Evolutionary conservation across 2,888 invertebrate species (phyloP), one percentile per base, ranked within the genome.

Genomic region (Acanthosoma haemorrhoidale): DNA sequence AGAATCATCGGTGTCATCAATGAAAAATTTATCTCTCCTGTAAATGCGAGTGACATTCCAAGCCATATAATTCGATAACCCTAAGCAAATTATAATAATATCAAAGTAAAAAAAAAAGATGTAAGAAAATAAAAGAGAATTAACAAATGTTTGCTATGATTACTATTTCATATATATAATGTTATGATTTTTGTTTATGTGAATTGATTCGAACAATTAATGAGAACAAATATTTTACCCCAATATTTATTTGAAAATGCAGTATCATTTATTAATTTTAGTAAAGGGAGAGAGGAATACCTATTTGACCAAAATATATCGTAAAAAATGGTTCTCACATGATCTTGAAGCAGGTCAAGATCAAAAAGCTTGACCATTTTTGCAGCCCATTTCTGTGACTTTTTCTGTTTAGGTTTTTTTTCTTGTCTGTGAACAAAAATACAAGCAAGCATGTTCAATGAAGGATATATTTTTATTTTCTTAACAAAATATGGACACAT

Each of bases 1-100:
- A 89, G 79, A 70, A 89, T 88, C 60, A 89, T 86, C 2, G 88
- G 88, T 4, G 87, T 82, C 60, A 89, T 76, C 13, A 87, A 77
- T 0, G 88, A 85, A 77, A 89, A 89, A 76, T 88, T 89, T 0
- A 87, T 82, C 77, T 89, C 89, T 0, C 87, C 87, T 76, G 87
- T 87, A 6, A 87, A 82, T 1, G 88, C 88, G 36, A 88, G 78
- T 0, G 88, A 86, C 78, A 89, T 80, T 15, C 89, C 89, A 58
- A 88, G 70, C 81, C 88, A 83, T 73, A 89, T 86, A 75, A 86
- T 88, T 1, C 88, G 83, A 76, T 87, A 89, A 74, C 59, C 57
- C 64, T 64, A 31, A 36, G 13, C 4, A 29, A 58, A 58, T 29
- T 5, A 41, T 11, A 11, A 11, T 11, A 13, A 41, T 11, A 36